Percentiles rank a stretch among this genome's conserved stretches.
Evolutionary conservation across 2,888 invertebrate genomes (phyloP).

Genomic region (Agrilus biguttatus): DNA sequence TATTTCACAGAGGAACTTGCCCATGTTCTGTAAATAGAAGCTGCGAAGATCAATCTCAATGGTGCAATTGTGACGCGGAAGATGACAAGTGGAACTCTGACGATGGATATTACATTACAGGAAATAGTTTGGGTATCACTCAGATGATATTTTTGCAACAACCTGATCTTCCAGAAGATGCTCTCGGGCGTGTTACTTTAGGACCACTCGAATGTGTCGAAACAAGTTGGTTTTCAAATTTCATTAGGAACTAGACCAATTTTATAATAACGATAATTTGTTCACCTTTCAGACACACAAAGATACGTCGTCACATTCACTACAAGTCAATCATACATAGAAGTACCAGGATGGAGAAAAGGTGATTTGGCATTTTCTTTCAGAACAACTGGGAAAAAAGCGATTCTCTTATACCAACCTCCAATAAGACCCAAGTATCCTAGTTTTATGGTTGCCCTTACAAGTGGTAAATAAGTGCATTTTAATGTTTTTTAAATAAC

Average conservation of each 20-base stretch:
- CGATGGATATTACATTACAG: constrained; percentile 69
- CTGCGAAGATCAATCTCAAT: constrained; percentile 66
- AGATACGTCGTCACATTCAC: constrained; percentile 89
- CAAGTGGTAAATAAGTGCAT: constrained; percentile 46
- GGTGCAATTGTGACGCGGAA: constrained; percentile 83
- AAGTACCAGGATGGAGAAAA: constrained; percentile 86
- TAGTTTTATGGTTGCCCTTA: constrained; percentile 81
- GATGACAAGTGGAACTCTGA: constrained; percentile 82
- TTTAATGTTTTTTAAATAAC: neutral
- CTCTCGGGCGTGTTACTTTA: constrained; percentile 74
- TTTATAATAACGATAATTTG: neutral
- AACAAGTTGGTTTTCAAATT: constrained; percentile 56
- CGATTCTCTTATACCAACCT: constrained; percentile 80
- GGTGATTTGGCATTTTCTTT: constrained; percentile 89
- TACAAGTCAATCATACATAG: constrained; percentile 81
- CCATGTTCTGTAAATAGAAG: constrained; percentile 65
- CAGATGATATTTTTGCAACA: constrained; percentile 85
- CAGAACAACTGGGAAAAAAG: constrained; percentile 79
- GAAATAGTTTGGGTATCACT: constrained; percentile 73
- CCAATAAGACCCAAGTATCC: constrained; percentile 80
- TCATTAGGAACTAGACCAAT: neutral
- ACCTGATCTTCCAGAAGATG: constrained; percentile 65
- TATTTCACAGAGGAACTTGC: constrained; percentile 47
- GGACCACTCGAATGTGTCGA: constrained; percentile 89
- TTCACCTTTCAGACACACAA: constrained; percentile 57